Conservation (phyloP, 1,140 invertebrate genomes). For the Drosophila suzukii region DNA sequence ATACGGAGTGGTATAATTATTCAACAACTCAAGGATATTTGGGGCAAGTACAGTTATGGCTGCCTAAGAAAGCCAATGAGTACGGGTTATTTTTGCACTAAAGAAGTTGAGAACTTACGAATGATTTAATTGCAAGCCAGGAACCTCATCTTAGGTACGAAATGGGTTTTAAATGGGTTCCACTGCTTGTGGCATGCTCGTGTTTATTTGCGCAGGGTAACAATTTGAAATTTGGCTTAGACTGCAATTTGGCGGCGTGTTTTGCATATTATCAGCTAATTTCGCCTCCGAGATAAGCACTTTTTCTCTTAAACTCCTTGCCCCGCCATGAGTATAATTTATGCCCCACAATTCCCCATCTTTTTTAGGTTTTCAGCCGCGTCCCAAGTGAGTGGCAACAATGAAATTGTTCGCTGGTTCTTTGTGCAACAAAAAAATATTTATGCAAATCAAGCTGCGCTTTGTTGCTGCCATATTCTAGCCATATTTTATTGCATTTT, state of each 20-base stretch:
- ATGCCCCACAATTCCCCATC: constrained; percentile 52
- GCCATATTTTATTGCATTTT: constrained; percentile 80
- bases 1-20: constrained; percentile 6
- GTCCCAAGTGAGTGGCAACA: constrained; percentile 36
- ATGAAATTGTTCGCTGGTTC: constrained; percentile 60
- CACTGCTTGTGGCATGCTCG: constrained; percentile 25
- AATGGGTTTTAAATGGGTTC: constrained; percentile 17
- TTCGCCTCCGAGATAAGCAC: constrained; percentile 73
- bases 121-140: neutral
- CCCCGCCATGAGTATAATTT: constrained; percentile 75
- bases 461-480: constrained; percentile 44
- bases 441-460: constrained; percentile 71
- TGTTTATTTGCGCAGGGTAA: constrained; percentile 60
- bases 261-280: constrained; percentile 82
- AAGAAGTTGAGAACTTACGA: neutral
- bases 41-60: constrained; percentile 13
- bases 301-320: constrained; percentile 57
- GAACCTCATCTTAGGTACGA: neutral
- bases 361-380: neutral
- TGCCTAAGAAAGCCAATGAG: constrained; percentile 1
- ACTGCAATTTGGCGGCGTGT: constrained; percentile 78
- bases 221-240: constrained; percentile 77
- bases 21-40: constrained; percentile 28
- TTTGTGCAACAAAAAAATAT: constrained; percentile 66
- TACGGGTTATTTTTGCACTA: neutral